Base-by-base conservation (phyloP, 2,888 invertebrate species). In the Escarpia spicata region DNA sequence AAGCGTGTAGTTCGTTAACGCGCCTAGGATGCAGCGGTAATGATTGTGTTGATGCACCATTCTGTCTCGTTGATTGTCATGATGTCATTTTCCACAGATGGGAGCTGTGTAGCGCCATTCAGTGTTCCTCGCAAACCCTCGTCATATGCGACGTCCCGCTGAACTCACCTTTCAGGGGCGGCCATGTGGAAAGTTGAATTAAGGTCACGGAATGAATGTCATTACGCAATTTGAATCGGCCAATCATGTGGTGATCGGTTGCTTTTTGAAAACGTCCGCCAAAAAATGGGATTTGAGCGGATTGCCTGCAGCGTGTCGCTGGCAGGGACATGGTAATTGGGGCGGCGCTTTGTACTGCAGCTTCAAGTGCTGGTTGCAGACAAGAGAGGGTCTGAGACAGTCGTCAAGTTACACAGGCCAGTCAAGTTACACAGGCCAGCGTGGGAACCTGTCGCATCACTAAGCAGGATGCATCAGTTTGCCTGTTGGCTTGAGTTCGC, bases 261-360 rank as follows among this genome's bases (percentile, higher is more conserved):
- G n/a, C 75, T 75, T 75, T 75, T 75, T 75, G 75, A 75, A 75
- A 75, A 75, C n/a, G 75, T 75, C n/a, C 75, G n/a, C 75, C 75
- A 75, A 75, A 75, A 52, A 75, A 75, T 26, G 19, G 75, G n/a
- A 75, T 15, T 9, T 15, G 52, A 52, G 15, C 15, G 8, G 52
- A 15, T 9, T 8, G 9, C 52, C 75, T 26, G 75, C 75, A 19
- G 75, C 4, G 3, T 15, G 75, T 26, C 19, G 19, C 75, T 75
- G 75, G 6, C 19, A 26, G 75, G 26, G 75, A 19, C 19, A n/a
- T 75, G 19, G n/a, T 75, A 3, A 26, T 75, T 75, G 75, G 19
- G 4, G 75, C 75, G n/a, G 19, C 26, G 75, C 75, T 75, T 75
- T 75, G 75, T 75, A 75, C 19, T 26, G 26, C 19, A 75, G 26